Percentiles rank a stretch among this genome's conserved stretches.
These are phyloP conservation scores for Echinarachnius parma DNA, from an alignment of 53 echinoderm and acorn worm genomes.

Conservation along the genomic window DNA sequence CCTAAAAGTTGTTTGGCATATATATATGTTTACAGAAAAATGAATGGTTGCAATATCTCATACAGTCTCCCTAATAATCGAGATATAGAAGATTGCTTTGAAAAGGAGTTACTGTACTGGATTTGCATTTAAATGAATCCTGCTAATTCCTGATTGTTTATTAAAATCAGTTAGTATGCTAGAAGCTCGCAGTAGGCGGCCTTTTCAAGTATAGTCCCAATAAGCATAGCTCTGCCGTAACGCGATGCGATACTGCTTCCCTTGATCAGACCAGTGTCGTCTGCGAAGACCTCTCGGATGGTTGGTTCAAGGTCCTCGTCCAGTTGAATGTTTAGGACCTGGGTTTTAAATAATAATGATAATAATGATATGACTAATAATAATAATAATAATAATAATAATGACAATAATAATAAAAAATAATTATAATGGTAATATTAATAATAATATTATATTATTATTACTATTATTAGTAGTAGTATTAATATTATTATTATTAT, in stretches of 20 bases:
- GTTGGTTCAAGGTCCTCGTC: slow-evolving; percentile 51
- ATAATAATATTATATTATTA: too few relatives aligned
- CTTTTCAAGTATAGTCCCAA: slow-evolving; percentile 55
- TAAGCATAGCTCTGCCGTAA: slow-evolving; percentile 50
- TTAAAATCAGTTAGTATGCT: background rate
- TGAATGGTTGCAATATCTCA: too few relatives aligned
- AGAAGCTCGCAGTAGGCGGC: slow-evolving; percentile 54
- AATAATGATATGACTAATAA: slow-evolving; percentile 8
- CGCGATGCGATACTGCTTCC: slow-evolving; percentile 61
- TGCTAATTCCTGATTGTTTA: too few relatives aligned
- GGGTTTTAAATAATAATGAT: background rate
- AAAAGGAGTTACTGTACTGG: too few relatives aligned
- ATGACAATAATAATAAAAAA: background rate
- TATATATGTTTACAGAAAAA: too few relatives aligned
- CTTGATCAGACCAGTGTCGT: slow-evolving; percentile 52
- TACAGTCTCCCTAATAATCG: too few relatives aligned
- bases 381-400: background rate
- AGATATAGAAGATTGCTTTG: too few relatives aligned
- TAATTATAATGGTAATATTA: too few relatives aligned
- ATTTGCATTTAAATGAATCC: too few relatives aligned
- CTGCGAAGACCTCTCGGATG: slow-evolving; percentile 59
- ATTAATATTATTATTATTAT: too few relatives aligned
- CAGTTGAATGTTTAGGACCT: slow-evolving; percentile 53
- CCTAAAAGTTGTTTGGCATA: too few relatives aligned
- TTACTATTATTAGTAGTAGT: too few relatives aligned